These are phyloP conservation scores for Brachyopa scutellaris DNA, from an alignment of 2,888 invertebrate genomes.

Conservation along the genomic window DNA sequence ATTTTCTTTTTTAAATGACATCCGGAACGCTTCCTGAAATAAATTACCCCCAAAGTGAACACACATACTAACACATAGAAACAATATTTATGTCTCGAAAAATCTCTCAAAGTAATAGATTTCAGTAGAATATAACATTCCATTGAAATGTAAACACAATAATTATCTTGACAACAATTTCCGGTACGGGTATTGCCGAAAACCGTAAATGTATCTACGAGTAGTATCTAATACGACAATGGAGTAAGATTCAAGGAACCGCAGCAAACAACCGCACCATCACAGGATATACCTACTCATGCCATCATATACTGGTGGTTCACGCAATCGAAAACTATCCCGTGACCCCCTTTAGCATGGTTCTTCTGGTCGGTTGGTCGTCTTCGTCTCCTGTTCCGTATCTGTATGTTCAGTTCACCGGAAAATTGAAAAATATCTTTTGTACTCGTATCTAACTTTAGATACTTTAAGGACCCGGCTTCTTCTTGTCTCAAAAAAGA, in stretches of 20 bases:
- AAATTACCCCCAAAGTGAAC: slow-evolving; percentile 50
- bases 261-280: slow-evolving; percentile 64
- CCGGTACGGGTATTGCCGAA: slow-evolving; percentile 75
- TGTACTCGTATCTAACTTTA: too few relatives aligned
- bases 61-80: neutral
- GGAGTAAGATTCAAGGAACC: slow-evolving; percentile 41
- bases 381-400: neutral
- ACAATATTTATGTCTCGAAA: neutral
- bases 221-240: neutral
- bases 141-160: slow-evolving; percentile 75
- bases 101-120: slow-evolving; percentile 55
- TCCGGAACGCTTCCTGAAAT: slow-evolving; percentile 68
- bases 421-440: slow-evolving; percentile 70
- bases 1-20: slow-evolving; percentile 60
- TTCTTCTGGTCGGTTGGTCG: neutral
- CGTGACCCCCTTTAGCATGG: slow-evolving; percentile 15
- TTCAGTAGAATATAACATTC: slow-evolving; percentile 56
- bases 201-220: slow-evolving; percentile 7
- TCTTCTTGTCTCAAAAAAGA: slow-evolving; percentile 46
- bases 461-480: slow-evolving; percentile 34
- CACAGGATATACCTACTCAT: slow-evolving; percentile 50
- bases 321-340: slow-evolving; percentile 70
- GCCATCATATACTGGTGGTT: slow-evolving; percentile 24
- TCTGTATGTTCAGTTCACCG: slow-evolving; percentile 48
- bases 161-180: slow-evolving; percentile 82